These are phyloP conservation scores for Aphodius granarius DNA, from an alignment of 2,888 invertebrate genomes.

Conservation along the genomic window DNA sequence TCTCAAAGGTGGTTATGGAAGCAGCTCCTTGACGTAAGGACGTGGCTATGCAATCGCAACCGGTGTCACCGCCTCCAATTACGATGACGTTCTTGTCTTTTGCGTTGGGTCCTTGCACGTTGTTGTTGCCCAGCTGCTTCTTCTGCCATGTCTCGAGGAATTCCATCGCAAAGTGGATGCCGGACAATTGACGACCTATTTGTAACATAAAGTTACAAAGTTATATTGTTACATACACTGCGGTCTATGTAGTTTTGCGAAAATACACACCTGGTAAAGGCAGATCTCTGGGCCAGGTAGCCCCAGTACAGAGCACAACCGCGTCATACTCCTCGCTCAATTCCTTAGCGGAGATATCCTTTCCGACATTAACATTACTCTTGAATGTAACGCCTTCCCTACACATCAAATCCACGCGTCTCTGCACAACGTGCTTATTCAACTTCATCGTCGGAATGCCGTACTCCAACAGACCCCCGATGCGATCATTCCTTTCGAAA, in stretches of 20 bases:
- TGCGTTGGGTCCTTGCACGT: conserved; percentile 65
- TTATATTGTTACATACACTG: no score
- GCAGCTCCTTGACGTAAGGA: conserved; percentile 90
- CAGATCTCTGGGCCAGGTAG: conserved; percentile 95
- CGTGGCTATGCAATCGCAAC: conserved; percentile 98
- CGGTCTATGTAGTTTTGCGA: no score
- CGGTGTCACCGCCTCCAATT: conserved; percentile 85
- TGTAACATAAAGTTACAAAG: no score
- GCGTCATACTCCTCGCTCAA: conserved; percentile 75
- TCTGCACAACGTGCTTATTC: conserved; percentile 88
- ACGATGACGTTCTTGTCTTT: conserved; percentile 94
- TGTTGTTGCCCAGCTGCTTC: conserved; percentile 75
- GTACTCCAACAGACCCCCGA: conserved; percentile 94
- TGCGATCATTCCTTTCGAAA: conserved; percentile 93
- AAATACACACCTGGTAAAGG: conserved; percentile 68
- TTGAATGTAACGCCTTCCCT: conserved; percentile 87
- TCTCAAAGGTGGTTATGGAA: conserved; percentile 94
- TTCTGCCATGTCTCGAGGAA: conserved; percentile 97
- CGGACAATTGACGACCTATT: conserved; percentile 76
- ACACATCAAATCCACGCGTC: conserved; percentile 82
- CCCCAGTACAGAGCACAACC: conserved; percentile 87
- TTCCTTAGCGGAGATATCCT: conserved; percentile 79
- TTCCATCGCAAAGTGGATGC: conserved; percentile 97
- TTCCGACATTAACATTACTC: conserved; percentile 88
- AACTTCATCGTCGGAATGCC: conserved; percentile 99